A percentile compares a stretch with the other conserved stretches of the same genome.
Conservation (phyloP, 2,113 vertebrate genomes). For the Pardalotus punctatus region DNA sequence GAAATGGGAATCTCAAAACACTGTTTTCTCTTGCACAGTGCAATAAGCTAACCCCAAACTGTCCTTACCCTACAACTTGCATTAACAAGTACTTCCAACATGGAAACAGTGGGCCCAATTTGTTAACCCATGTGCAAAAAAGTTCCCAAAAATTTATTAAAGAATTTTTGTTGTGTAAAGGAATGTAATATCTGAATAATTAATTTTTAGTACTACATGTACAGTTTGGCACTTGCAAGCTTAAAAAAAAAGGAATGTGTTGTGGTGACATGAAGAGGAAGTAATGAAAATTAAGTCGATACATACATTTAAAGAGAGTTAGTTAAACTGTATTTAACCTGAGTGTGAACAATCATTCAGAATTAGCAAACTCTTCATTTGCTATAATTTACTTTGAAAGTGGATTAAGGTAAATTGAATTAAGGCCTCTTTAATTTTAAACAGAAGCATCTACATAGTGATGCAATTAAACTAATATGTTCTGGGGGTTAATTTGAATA, state of each 20-base stretch:
- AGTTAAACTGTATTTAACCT: conserved; percentile 36
- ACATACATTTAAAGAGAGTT: background rate
- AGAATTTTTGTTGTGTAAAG: background rate
- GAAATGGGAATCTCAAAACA: background rate
- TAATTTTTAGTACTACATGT: background rate
- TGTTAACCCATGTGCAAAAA: background rate
- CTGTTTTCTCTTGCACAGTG: background rate
- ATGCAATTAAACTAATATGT: conserved; percentile 7
- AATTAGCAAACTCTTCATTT: conserved; percentile 47
- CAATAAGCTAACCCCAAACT: background rate
- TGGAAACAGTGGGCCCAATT: background rate
- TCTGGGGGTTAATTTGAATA: conserved; percentile 10
- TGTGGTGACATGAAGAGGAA: background rate
- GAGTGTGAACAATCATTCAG: conserved; percentile 37
- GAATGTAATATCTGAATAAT: background rate
- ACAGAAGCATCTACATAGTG: conserved; percentile 17
- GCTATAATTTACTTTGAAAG: conserved; percentile 31
- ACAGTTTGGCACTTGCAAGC: background rate
- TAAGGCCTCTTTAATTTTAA: conserved; percentile 29
- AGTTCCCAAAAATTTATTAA: background rate
- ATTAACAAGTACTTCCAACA: background rate
- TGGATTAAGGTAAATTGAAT: conserved; percentile 58
- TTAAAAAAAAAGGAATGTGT: background rate
- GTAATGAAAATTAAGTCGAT: conserved; percentile 7
- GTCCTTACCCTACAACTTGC: background rate